Evolutionary conservation across 2,888 invertebrate species (phyloP).

Genomic region (Amphipyra berbera): DNA sequence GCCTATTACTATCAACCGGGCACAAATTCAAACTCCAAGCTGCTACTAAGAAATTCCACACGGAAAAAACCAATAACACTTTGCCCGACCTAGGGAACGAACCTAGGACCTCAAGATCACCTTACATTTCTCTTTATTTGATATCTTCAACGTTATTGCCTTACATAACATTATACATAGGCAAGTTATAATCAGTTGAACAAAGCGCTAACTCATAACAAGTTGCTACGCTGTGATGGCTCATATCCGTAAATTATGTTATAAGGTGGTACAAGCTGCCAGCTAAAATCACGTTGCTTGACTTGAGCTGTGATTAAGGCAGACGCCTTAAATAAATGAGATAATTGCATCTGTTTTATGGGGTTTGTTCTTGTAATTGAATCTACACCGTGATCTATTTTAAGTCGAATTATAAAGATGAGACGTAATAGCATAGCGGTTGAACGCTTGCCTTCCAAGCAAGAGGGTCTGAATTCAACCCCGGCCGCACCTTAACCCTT

Average conservation of each 20-base stretch:
- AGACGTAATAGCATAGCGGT: too few species aligned
- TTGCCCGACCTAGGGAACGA: too few species aligned
- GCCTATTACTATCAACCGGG: too few species aligned
- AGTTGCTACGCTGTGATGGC: conserved; percentile 22
- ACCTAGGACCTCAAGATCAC: too few species aligned
- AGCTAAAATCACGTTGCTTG: conserved; percentile 12
- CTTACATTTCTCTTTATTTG: not conserved
- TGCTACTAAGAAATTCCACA: too few species aligned
- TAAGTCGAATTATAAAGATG: too few species aligned
- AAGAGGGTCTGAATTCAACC: not conserved
- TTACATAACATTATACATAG: conserved; percentile 28
- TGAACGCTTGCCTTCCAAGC: too few species aligned
- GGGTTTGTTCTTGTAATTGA: not conserved
- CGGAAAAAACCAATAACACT: too few species aligned
- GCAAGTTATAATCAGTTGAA: conserved; percentile 31
- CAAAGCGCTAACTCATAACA: conserved; percentile 35
- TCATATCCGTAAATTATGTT: conserved; percentile 20
- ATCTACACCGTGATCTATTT: too few species aligned
- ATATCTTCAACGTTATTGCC: conserved; percentile 11
- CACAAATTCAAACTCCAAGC: too few species aligned
- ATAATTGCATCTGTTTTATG: conserved; percentile 6
- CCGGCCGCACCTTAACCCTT: too few species aligned
- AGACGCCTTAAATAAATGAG: conserved; percentile 6
- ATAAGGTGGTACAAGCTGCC: conserved; percentile 20
- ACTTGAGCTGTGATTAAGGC: conserved; percentile 1